phyloP scores from a whole-genome alignment of 2,888 invertebrate species.

The Coelopa pilipes region DNA sequence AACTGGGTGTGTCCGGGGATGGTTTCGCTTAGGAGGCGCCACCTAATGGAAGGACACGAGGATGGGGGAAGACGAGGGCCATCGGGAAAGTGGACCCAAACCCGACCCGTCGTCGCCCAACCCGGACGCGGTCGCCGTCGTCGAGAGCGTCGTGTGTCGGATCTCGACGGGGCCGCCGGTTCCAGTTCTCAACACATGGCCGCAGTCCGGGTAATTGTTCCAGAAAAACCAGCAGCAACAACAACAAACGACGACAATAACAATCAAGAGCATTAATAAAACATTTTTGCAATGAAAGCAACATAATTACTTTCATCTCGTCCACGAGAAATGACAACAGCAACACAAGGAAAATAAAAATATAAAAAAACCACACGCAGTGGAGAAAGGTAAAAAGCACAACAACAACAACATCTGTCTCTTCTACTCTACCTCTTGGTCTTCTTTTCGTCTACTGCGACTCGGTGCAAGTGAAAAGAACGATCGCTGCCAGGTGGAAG shows the following conservation, averaged over 20 bases:
- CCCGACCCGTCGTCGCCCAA: too few relatives aligned
- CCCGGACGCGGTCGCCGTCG: neutral
- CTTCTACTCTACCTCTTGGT: neutral
- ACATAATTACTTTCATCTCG: constrained; percentile 29
- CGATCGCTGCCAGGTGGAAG: too few relatives aligned
- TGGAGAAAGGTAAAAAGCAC: neutral
- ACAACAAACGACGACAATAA: neutral
- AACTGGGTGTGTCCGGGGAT: constrained; percentile 4
- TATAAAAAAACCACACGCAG: neutral
- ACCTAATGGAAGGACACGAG: too few relatives aligned
- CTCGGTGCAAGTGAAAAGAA: too few relatives aligned
- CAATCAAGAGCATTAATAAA: neutral
- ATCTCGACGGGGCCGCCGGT: too few relatives aligned
- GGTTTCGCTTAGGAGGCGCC: neutral
- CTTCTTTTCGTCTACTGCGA: too few relatives aligned
- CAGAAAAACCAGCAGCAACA: constrained; percentile 10
- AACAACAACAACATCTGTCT: neutral
- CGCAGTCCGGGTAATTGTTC: constrained; percentile 15
- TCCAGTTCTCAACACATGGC: constrained; percentile 12
- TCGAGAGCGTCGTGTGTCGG: too few relatives aligned
- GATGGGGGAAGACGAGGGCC: too few relatives aligned
- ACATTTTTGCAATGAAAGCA: constrained; percentile 34
- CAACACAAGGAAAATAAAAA: neutral
- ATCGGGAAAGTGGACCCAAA: too few relatives aligned
- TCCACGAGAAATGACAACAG: constrained; percentile 6